A percentile compares a stretch with the other conserved stretches of the same genome.
These are phyloP conservation scores for Lathamus discolor DNA, from an alignment of 2,113 vertebrate species.

Conservation along the genomic window DNA sequence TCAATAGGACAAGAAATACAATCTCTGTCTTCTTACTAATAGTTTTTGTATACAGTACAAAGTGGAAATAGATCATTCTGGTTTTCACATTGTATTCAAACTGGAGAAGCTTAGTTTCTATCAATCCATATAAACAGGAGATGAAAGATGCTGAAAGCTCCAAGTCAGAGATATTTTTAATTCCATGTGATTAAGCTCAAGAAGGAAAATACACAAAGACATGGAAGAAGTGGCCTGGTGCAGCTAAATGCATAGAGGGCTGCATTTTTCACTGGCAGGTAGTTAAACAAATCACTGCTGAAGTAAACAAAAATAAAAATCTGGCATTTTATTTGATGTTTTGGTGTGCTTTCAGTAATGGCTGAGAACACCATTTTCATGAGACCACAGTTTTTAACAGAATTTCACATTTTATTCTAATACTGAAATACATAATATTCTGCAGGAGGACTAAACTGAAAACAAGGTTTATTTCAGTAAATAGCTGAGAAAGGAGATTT, in stretches of 20 bases:
- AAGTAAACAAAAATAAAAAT: neutral
- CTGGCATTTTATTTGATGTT: neutral
- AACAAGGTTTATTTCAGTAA: neutral
- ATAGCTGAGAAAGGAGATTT: neutral
- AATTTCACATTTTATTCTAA: neutral
- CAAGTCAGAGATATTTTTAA: neutral
- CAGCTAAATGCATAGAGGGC: neutral
- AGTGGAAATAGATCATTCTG: neutral
- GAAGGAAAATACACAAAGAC: neutral
- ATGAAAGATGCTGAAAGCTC: neutral
- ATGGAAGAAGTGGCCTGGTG: neutral
- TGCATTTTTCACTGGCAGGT: neutral
- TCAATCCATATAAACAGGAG: neutral
- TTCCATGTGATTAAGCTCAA: neutral
- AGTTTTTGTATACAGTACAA: neutral
- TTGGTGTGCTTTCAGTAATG: neutral
- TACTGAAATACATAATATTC: neutral
- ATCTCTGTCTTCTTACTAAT: neutral
- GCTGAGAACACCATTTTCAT: neutral
- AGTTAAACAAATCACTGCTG: neutral
- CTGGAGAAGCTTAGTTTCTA: neutral
- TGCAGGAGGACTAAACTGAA: neutral
- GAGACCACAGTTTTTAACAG: neutral
- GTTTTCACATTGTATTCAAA: neutral
- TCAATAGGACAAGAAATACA: neutral